Conservation (phyloP, 1,140 invertebrate species). For the Scylla paramamosain region DNA sequence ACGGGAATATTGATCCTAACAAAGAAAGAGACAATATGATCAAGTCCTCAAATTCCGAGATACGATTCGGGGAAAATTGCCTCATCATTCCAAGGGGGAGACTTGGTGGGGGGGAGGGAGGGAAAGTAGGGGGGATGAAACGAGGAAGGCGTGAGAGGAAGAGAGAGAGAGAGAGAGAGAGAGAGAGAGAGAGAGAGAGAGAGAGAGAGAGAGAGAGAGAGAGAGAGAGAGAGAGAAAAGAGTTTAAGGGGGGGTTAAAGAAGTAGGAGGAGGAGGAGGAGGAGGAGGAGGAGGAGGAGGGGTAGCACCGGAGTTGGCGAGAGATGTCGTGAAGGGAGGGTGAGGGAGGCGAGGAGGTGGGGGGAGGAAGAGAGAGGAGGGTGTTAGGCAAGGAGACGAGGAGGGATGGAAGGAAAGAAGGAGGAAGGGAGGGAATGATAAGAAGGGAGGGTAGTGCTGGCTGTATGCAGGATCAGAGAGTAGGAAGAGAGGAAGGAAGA, state of each 20-base stretch:
- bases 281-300: background rate
- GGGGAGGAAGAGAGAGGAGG: background rate
- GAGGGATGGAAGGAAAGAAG: background rate
- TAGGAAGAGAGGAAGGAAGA: background rate
- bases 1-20: conserved; percentile 71
- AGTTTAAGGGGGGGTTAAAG: background rate
- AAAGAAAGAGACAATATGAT: conserved; percentile 74
- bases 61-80: conserved; percentile 73
- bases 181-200: background rate
- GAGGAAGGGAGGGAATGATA: background rate
- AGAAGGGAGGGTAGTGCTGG: too few species aligned
- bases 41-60: conserved; percentile 73
- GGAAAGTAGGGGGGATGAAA: background rate
- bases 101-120: background rate
- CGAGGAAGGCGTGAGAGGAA: background rate
- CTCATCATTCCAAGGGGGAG: conserved; percentile 70
- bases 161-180: background rate
- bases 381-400: background rate
- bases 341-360: background rate
- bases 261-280: background rate
- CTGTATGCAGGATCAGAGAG: background rate
- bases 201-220: background rate
- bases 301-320: background rate
- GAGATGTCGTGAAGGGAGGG: conserved; percentile 33
- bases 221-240: conserved; percentile 3